Conservation (phyloP, 2,888 invertebrate genomes). For the Deroplatys truncata region DNA sequence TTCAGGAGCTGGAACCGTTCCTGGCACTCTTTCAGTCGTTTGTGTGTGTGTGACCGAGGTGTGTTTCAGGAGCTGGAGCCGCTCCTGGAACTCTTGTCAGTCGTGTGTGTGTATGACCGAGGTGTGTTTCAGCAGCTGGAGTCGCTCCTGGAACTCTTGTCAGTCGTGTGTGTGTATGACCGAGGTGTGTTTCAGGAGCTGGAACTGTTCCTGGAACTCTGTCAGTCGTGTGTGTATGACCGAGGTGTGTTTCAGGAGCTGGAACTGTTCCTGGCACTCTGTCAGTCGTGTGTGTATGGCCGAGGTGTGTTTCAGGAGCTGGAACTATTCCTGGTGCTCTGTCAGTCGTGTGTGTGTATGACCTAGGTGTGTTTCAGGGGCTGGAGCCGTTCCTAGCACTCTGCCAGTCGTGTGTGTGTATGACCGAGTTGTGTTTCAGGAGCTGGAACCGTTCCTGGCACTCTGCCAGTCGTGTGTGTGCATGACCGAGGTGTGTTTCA, state of each 20-base stretch:
- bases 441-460: constrained; percentile 61
- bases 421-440: constrained; percentile 39
- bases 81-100: constrained; percentile 61
- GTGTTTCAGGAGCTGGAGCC: constrained; percentile 55
- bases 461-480: constrained; percentile 62
- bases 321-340: constrained; percentile 63
- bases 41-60: no score
- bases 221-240: constrained; percentile 55
- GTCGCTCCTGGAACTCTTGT: constrained; percentile 62
- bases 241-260: constrained; percentile 44
- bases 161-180: constrained; percentile 53
- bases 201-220: constrained; percentile 63
- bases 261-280: constrained; percentile 63
- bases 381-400: constrained; percentile 62
- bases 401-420: constrained; percentile 60
- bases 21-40: constrained; percentile 59
- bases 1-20: constrained; percentile 60
- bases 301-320: constrained; percentile 44
- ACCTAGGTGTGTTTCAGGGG: constrained; percentile 41
- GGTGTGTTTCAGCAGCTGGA: constrained; percentile 51
- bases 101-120: constrained; percentile 48
- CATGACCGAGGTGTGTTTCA: constrained; percentile 34
- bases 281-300: constrained; percentile 55
- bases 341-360: constrained; percentile 57
- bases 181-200: constrained; percentile 44